Evolutionary conservation across 2,113 vertebrate species (phyloP), one percentile per base, ranked within the genome.

Genomic region (Lampris megalopsis): DNA sequence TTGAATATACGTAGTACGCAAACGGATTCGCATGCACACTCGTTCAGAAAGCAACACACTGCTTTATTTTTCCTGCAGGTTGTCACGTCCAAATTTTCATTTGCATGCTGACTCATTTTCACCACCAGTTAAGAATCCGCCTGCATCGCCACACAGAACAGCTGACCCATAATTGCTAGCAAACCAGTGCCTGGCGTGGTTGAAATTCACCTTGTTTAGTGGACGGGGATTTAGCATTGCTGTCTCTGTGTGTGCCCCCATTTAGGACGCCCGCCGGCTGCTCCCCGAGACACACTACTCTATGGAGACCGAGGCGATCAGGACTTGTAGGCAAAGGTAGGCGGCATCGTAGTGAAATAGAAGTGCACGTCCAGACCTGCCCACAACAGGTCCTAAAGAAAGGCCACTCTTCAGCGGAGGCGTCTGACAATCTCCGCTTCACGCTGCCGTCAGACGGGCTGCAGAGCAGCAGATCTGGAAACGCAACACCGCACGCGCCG

Each of bases 361-460:
- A 24, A 48, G 13, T 58, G 35, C 35, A 36, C 56, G 38, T 4
- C 56, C 77, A 63, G 63, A 89, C 80, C 85, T 86, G 69, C 10
- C 35, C 4, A 45, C 4, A 62, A 58, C 13, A 67, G 56, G 68
- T 70, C 57, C 47, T 60, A 50, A 63, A 2, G 48, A 37, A 41
- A 13, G 2, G 1, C 56, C 7, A 48, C 0, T 68, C 58, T 6
- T 24, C 24, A 24, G 24, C 24, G 24, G 9, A 52, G 37, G 37
- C 48, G 37, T 43, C 38, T 52, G 38, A 71, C 35, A 63, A 45
- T 5, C 37, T n/a, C 9, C 1, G 5, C 11, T n/a, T 67, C 1
- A 45, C 36, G 68, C 59, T 13, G 45, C 1, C 71, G 43, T n/a
- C 64, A 69, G 42, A 60, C 35, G 54, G 13, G 2, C 35, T 62